These are phyloP conservation scores for Hypercompe scribonia DNA, from an alignment of 2,888 invertebrate genomes.

Conservation along the genomic window DNA sequence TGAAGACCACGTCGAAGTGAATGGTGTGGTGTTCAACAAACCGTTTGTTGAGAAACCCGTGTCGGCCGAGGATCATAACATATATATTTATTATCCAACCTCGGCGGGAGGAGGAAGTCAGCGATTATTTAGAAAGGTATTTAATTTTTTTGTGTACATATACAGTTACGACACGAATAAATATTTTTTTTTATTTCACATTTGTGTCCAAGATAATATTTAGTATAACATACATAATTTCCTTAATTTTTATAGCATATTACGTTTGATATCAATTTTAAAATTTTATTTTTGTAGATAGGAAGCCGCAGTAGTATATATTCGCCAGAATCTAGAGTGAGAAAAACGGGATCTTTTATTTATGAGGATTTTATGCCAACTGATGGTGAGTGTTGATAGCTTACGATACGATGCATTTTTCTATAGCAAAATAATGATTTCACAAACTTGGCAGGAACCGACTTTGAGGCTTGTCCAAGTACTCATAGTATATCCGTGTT, in stretches of 20 bases:
- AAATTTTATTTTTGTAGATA: conserved; percentile 87
- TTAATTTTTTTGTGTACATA: not conserved
- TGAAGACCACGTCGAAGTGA: conserved; percentile 99
- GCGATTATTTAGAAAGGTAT: conserved; percentile 97
- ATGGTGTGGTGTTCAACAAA: conserved; percentile 97
- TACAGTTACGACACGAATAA: not conserved
- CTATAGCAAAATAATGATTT: conserved; percentile 7
- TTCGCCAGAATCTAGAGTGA: conserved; percentile 97
- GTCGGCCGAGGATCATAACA: conserved; percentile 99
- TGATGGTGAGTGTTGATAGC: conserved; percentile 90
- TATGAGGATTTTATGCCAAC: conserved; percentile 99
- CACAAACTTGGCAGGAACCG: conserved; percentile 14
- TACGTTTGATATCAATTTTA: not conserved
- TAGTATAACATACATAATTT: too few relatives aligned
- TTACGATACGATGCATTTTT: not conserved
- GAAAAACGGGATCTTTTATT: conserved; percentile 99
- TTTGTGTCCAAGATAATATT: not conserved
- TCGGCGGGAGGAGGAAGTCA: conserved; percentile 99
- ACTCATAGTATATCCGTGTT: conserved; percentile 20
- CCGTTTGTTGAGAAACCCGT: conserved; percentile 99
- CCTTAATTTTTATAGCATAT: not conserved
- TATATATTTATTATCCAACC: conserved; percentile 99
- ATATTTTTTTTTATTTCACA: not conserved
- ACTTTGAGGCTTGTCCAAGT: conserved; percentile 20
- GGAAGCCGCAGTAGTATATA: conserved; percentile 99